Evolutionary conservation across 2,113 vertebrate genomes (phyloP).

Genomic region (Motacilla tschutschensis): DNA sequence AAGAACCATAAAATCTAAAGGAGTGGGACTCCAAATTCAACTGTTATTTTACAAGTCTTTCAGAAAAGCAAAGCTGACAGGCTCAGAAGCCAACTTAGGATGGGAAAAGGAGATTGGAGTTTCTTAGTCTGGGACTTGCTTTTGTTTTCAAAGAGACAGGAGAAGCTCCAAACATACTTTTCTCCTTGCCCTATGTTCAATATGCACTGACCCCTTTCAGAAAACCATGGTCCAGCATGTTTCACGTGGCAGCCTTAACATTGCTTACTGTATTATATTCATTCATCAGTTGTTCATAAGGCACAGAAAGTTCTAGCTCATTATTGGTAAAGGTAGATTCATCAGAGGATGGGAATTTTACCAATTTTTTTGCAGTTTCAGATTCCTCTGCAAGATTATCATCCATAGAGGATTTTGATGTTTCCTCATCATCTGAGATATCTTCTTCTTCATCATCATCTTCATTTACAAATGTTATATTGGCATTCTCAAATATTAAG

Average conservation of each 20-base stretch:
- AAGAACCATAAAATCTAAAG: constrained; percentile 1
- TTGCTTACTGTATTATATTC: constrained; percentile 86
- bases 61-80: not conserved
- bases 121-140: constrained; percentile 25
- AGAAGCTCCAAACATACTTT: not conserved
- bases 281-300: constrained; percentile 90
- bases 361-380: constrained; percentile 66
- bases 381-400: constrained; percentile 80
- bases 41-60: constrained; percentile 52
- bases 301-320: constrained; percentile 79
- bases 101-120: not conserved
- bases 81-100: constrained; percentile 17
- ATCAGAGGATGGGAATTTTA: constrained; percentile 82
- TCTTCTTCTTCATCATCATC: constrained; percentile 70
- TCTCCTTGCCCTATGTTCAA: constrained; percentile 20
- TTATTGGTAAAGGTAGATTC: constrained; percentile 88
- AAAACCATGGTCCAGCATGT: not conserved
- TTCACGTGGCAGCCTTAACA: constrained; percentile 75
- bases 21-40: constrained; percentile 10
- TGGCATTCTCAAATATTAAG: constrained; percentile 83
- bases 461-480: constrained; percentile 84
- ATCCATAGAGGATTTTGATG: constrained; percentile 87
- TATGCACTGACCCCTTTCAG: not conserved
- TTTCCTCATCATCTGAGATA: constrained; percentile 77
- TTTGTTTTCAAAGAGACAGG: constrained; percentile 20